phyloP scores from a whole-genome alignment of 2,113 vertebrate genomes.

The Stegostoma tigrinum region DNA sequence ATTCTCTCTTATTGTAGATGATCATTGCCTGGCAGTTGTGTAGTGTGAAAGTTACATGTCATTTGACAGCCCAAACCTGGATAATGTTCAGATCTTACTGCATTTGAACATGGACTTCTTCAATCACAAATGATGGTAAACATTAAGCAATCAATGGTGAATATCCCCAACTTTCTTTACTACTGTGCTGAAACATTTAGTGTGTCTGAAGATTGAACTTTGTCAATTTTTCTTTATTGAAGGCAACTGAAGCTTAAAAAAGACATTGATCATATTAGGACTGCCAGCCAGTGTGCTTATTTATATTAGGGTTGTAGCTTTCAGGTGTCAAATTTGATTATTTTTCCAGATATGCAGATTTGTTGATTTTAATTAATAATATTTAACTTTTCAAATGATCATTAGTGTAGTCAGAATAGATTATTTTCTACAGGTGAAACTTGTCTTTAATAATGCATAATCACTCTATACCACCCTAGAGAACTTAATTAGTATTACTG shows the following conservation, averaged over 20 bases:
- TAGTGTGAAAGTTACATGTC: no score
- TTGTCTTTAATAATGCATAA: neutral
- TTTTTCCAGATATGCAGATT: neutral
- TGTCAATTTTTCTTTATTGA: neutral
- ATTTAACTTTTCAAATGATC: neutral
- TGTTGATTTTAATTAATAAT: neutral
- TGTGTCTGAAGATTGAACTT: neutral
- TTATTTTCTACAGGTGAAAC: neutral
- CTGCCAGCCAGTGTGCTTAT: neutral
- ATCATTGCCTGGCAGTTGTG: no score
- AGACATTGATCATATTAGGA: neutral
- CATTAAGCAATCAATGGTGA: no score
- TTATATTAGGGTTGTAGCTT: neutral
- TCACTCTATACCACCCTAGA: neutral
- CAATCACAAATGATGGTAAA: no score
- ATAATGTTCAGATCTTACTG: no score
- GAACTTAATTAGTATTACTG: neutral
- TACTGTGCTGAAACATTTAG: neutral
- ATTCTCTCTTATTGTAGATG: no score
- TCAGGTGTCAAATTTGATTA: neutral
- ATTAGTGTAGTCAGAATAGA: neutral
- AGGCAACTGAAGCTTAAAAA: neutral
- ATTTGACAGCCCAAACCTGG: no score
- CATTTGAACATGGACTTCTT: no score
- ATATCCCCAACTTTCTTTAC: neutral